Conservation (phyloP, 2,888 invertebrate genomes). For the Stegana nigrithorax region DNA sequence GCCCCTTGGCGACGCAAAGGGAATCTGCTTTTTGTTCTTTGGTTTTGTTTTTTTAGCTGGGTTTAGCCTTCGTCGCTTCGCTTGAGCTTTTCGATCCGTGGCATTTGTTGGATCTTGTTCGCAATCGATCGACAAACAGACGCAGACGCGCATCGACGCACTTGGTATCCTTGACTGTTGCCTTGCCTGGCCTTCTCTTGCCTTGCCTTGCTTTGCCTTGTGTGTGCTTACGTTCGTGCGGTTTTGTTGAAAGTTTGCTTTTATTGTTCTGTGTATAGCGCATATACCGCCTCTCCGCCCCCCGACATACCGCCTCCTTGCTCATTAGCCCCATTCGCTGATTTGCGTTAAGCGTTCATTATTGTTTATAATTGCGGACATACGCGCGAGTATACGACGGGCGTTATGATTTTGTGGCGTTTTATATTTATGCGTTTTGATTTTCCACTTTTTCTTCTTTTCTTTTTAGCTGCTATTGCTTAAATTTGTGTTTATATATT, state of each 20-base stretch:
- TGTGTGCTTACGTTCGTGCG: slow-evolving; percentile 40
- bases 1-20: not conserved
- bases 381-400: slow-evolving; percentile 20
- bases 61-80: not conserved
- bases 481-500: not conserved
- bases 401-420: not conserved
- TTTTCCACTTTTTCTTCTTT: slow-evolving; percentile 14
- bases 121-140: slow-evolving; percentile 16
- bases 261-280: too few species aligned
- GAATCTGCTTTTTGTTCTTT: not conserved
- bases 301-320: too few species aligned
- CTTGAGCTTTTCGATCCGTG: slow-evolving; percentile 28
- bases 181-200: slow-evolving; percentile 28
- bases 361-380: slow-evolving; percentile 26
- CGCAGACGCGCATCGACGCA: slow-evolving; percentile 36
- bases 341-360: not conserved
- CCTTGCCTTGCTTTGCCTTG: slow-evolving; percentile 34
- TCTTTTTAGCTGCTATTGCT: too few species aligned
- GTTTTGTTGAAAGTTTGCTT: too few species aligned
- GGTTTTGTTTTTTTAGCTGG: not conserved
- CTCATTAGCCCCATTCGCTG: too few species aligned
- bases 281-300: too few species aligned
- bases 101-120: slow-evolving; percentile 26
- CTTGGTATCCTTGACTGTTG: slow-evolving; percentile 49
- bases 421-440: not conserved